Evolutionary conservation across 2,888 invertebrate species (phyloP).

Genomic region (Zonitis immaculata): DNA sequence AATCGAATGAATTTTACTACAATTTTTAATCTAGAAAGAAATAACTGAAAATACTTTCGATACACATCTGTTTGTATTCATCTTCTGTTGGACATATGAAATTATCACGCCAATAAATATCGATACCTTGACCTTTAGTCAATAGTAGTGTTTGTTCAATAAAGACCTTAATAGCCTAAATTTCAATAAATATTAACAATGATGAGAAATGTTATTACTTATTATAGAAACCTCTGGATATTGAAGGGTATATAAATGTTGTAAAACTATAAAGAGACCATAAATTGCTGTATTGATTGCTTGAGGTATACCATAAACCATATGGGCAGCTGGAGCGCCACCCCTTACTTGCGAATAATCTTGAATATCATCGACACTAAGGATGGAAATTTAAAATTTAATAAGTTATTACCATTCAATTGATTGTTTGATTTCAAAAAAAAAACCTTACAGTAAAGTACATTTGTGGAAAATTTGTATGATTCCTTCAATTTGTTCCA

Average conservation of each 20-base stretch:
- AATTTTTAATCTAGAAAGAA: not conserved
- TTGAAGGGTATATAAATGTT: slow-evolving; percentile 75
- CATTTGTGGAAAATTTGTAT: slow-evolving; percentile 96
- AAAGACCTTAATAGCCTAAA: slow-evolving; percentile 73
- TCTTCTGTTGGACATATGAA: slow-evolving; percentile 89
- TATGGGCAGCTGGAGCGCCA: slow-evolving; percentile 95
- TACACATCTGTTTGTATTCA: slow-evolving; percentile 93
- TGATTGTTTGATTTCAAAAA: no score
- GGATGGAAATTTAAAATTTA: slow-evolving; percentile 40
- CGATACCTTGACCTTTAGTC: slow-evolving; percentile 96
- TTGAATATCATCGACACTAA: slow-evolving; percentile 95
- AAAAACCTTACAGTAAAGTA: slow-evolving; percentile 77
- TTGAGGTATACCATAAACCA: slow-evolving; percentile 90
- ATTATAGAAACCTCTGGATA: slow-evolving; percentile 69
- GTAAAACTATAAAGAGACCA: slow-evolving; percentile 83
- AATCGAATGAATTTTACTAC: slow-evolving; percentile 18
- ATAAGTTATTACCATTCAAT: not conserved
- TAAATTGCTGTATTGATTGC: slow-evolving; percentile 97
- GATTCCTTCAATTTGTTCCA: slow-evolving; percentile 78
- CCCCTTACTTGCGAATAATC: slow-evolving; percentile 90
- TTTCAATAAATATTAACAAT: slow-evolving; percentile 12
- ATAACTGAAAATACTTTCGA: slow-evolving; percentile 60
- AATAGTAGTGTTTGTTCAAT: slow-evolving; percentile 89
- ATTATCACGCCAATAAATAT: slow-evolving; percentile 97
- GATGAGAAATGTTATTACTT: not conserved